phyloP scores from a whole-genome alignment of 2,797 vertebrate genomes.

The Danio albolineatus region DNA sequence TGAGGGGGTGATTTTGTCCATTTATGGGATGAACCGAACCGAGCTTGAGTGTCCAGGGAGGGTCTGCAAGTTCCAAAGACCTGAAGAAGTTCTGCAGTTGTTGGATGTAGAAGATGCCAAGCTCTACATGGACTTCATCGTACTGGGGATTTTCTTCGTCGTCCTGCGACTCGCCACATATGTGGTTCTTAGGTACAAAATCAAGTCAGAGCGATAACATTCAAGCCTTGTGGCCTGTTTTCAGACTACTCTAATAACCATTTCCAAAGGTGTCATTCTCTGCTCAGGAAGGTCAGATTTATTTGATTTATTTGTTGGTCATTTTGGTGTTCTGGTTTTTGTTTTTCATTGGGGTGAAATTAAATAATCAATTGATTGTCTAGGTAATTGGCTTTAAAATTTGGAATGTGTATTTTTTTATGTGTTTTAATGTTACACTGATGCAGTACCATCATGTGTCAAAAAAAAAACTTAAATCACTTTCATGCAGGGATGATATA shows the following conservation, averaged over 20 bases:
- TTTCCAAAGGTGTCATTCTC: constrained; percentile 7
- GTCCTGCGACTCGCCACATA: constrained; percentile 92
- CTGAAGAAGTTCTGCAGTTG: constrained; percentile 89
- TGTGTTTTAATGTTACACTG: constrained; percentile 19
- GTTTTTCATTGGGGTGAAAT: constrained; percentile 12
- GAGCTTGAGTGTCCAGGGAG: constrained; percentile 87
- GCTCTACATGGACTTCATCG: constrained; percentile 96
- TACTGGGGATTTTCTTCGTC: constrained; percentile 93
- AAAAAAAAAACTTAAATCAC: not conserved
- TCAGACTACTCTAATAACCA: not conserved
- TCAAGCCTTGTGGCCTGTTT: not conserved
- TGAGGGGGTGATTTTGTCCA: constrained; percentile 95
- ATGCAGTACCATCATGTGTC: not conserved
- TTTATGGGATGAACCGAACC: constrained; percentile 95
- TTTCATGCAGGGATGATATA: constrained; percentile 6
- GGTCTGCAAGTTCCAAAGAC: constrained; percentile 92
- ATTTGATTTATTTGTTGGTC: not conserved
- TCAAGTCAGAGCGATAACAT: constrained; percentile 87
- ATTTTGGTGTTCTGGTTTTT: not conserved
- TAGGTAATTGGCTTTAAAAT: not conserved
- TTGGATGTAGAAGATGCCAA: constrained; percentile 94
- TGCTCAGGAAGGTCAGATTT: constrained; percentile 33
- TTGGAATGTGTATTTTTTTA: not conserved
- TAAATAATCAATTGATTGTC: not conserved
- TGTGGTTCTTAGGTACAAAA: constrained; percentile 94